phyloP scores from a whole-genome alignment of 2,888 invertebrate species.

The Lepetodrilus schrolli region DNA sequence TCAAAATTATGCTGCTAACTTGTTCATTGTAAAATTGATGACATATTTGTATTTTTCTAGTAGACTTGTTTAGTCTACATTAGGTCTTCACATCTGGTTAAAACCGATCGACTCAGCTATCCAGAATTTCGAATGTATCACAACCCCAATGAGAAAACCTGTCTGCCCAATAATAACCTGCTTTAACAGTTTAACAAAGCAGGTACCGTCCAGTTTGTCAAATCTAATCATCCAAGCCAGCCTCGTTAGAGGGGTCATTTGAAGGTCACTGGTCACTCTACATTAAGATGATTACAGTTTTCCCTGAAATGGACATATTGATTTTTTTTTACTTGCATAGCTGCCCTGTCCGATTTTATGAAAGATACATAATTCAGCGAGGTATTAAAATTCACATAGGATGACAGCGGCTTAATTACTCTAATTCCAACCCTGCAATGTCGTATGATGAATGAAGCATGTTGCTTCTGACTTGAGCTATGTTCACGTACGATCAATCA shows the following conservation, averaged over 20 bases:
- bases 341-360: too few species aligned
- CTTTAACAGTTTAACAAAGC: conserved; percentile 26
- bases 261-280: conserved; percentile 23
- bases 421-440: conserved; percentile 5
- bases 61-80: too few species aligned
- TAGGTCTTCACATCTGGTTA: too few species aligned
- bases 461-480: not conserved
- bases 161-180: not conserved
- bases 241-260: conserved; percentile 15
- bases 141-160: not conserved
- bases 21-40: too few species aligned
- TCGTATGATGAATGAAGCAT: conserved; percentile 20
- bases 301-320: not conserved
- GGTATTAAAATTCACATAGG: not conserved
- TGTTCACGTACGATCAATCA: conserved; percentile 2
- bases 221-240: conserved; percentile 8
- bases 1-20: too few species aligned
- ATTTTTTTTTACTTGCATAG: too few species aligned
- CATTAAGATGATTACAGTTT: conserved; percentile 8
- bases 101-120: too few species aligned
- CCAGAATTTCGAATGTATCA: too few species aligned
- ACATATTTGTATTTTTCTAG: too few species aligned
- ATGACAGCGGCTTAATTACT: not conserved
- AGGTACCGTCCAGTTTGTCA: conserved; percentile 16
- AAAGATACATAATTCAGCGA: too few species aligned